Base-by-base conservation (phyloP, 1,140 invertebrate genomes). In the Steinernema khuongi region DNA sequence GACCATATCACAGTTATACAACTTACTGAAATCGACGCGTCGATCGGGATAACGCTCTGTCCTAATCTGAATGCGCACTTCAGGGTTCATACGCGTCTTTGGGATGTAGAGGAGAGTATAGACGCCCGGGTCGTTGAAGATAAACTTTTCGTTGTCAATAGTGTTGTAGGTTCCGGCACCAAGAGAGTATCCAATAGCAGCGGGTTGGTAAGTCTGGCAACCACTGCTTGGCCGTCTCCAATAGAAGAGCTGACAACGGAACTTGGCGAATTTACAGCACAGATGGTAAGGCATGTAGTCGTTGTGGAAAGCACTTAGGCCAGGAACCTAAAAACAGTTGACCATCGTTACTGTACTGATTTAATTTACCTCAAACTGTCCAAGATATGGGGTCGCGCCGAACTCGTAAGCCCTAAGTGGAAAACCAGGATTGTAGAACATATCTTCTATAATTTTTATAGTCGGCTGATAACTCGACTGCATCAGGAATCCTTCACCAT, bases 201-300 rank as follows among this genome's bases (percentile, higher is more conserved):
- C 81, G n/a, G 82, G 83, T 41, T 85, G 83, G 72, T 84, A 84
- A 41, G 84, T 72, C 36, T 84, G 82, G 74, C 82, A 84, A 2
- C 77, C 84, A 17, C 79, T 81, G 50, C 72, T 78, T 0, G 82
- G 82, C n/a, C 82, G 74, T 28, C 82, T 78, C 82, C 82, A 84
- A 66, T 84, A 84, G 76, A 84, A 84, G 80, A 84, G 75, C 73
- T 84, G 82, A 74, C 82, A 84, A 22, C 82, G 82, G 78, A 83
- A 83, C 66, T 85, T 82, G 32, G 82, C 75, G 33, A 80, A 84
- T 74, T 85, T 84, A 74, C 82, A 84, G 60, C 82, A 84, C 66
- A 84, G 68, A 74, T 80, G 78, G 60, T 84, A 84, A n/a, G 82
- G 82, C 82, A 85, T 85, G 74, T 82, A 85, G 74, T 84, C 82